Percentiles rank a stretch among this genome's conserved stretches.
phyloP scores from a whole-genome alignment of 2,888 invertebrate species.

The Drosophila ustulata region DNA sequence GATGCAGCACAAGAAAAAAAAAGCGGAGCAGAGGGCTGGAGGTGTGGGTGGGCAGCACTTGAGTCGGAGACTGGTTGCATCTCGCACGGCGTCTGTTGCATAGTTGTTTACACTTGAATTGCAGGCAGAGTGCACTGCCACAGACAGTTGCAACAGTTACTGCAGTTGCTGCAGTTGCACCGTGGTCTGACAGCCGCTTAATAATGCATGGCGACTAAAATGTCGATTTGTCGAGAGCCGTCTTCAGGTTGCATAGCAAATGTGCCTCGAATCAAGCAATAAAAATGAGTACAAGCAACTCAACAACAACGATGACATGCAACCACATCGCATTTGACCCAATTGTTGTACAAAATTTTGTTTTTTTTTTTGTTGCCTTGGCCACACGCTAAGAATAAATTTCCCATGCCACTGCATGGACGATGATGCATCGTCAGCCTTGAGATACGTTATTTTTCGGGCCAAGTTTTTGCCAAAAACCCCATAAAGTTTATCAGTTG shows the following conservation, averaged over 20 bases:
- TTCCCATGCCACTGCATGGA: conserved; percentile 36
- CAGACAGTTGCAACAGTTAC: conserved; percentile 37
- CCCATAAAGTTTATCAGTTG: background rate
- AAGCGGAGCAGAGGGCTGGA: background rate
- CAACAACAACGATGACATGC: conserved; percentile 36
- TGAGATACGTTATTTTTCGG: conserved; percentile 27
- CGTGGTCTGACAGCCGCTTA: conserved; percentile 44
- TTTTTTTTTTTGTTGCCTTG: conserved; percentile 45
- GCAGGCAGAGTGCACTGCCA: conserved; percentile 15
- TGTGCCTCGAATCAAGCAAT: conserved; percentile 19
- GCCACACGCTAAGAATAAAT: conserved; percentile 62
- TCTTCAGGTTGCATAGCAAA: conserved; percentile 33
- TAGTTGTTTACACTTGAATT: conserved; percentile 46
- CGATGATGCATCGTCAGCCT: conserved; percentile 57
- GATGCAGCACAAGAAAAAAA: conserved; percentile 41
- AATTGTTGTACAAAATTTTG: conserved; percentile 39
- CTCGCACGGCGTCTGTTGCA: conserved; percentile 31
- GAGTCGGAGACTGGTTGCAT: conserved; percentile 31
- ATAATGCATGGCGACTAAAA: conserved; percentile 40
- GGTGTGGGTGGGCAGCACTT: conserved; percentile 37
- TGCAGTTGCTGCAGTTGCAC: conserved; percentile 57
- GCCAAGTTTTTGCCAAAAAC: conserved; percentile 9
- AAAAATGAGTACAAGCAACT: background rate
- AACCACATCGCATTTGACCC: conserved; percentile 52
- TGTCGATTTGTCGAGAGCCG: conserved; percentile 48